Evolutionary conservation across 2,113 vertebrate genomes (phyloP).

Genomic region (Gila orcuttii): DNA sequence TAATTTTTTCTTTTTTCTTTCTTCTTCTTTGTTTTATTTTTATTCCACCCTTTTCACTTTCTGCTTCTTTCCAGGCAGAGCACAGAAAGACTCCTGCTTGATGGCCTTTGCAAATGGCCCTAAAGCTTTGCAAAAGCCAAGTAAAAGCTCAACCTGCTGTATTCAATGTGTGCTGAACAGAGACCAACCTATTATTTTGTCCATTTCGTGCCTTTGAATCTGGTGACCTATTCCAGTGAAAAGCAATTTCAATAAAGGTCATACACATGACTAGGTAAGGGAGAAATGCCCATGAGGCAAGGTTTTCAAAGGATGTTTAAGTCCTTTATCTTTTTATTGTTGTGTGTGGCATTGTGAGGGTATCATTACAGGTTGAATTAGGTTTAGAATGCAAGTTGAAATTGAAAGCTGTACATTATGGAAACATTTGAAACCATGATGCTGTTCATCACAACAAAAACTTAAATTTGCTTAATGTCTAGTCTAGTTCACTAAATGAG

Average conservation of each 20-base stretch:
- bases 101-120: constrained; percentile 40
- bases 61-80: background rate
- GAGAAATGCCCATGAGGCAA: constrained; percentile 40
- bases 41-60: background rate
- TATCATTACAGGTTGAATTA: constrained; percentile 17
- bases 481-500: background rate
- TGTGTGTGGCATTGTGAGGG: constrained; percentile 3
- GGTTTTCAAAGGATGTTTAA: constrained; percentile 43
- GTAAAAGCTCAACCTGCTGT: constrained; percentile 43
- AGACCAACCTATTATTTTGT: constrained; percentile 35
- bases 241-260: constrained; percentile 61
- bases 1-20: background rate
- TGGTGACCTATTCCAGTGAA: constrained; percentile 58
- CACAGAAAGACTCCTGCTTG: background rate
- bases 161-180: constrained; percentile 43
- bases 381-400: background rate
- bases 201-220: constrained; percentile 38
- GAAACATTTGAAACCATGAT: background rate
- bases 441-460: background rate
- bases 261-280: constrained; percentile 43
- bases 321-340: constrained; percentile 40
- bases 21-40: constrained; percentile 3
- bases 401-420: background rate
- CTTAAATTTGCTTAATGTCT: background rate
- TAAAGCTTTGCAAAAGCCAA: constrained; percentile 46